Base-by-base conservation (phyloP, 1,140 invertebrate genomes). In the Zaprionus vittiger region DNA sequence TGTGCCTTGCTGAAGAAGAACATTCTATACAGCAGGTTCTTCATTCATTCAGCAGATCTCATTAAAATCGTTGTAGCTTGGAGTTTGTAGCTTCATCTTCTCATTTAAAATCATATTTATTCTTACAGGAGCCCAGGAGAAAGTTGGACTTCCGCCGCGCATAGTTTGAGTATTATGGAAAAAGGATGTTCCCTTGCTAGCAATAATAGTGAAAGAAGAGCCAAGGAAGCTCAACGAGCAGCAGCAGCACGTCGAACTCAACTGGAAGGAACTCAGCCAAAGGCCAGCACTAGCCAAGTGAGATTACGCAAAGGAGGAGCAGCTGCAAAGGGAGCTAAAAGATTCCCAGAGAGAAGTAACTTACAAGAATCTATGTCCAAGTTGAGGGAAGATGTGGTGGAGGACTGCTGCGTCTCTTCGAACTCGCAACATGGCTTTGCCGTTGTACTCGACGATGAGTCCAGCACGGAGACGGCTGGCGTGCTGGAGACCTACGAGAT, bases 361-460 rank as follows among this genome's bases (percentile, higher is more conserved):
- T 55, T 47, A 80, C 61, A 41, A 54, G 66, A 62, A 76, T 89
- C 91, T 79, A 92, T 92, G 91, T 92, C 91, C 68, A 85, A 84
- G 31, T 52, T 92, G 80, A 80, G 85, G 56, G 86, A 92, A 56
- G 84, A 90, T 62, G 89, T 81, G 57, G 85, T 86, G 72, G 85
- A 91, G 24, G 24, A 26, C 24, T 26, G 24, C 71, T 81, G 73
- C 57, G 84, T 83, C 71, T 86, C 81, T 71, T 90, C 87, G 41
- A 83, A 91, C 54, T 91, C 90, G 60, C 90, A 90, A 76, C 91
- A 92, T 79, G 91, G 75, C 59, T 92, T 81, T 68, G 86, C 86
- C 65, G 91, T 91, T 76, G 91, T 92, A 22, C 72, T 92, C 44
- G 91, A 92, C 63, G 91, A 92, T 75, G 91, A 92, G 75, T 91